Evolutionary conservation across 2,888 invertebrate genomes (phyloP).

Genomic region (Oscheius sp.): DNA sequence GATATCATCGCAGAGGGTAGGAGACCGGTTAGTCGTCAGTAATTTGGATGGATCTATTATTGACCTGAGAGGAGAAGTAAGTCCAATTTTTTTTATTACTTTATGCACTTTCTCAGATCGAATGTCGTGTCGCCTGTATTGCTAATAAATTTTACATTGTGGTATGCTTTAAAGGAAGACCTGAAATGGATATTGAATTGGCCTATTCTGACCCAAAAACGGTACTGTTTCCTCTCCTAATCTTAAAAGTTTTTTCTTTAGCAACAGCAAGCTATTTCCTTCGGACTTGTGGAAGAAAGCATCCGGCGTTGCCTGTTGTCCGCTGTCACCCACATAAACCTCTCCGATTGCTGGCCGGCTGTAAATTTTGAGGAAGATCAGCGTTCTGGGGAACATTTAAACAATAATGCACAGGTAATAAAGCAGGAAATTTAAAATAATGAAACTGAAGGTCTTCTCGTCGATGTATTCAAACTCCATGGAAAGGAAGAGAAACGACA

Average conservation of each 20-base stretch:
- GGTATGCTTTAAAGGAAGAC: constrained; percentile 71
- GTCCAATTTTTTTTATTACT: background rate
- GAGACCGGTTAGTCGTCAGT: constrained; percentile 65
- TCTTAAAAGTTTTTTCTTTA: constrained; percentile 2
- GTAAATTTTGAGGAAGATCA: constrained; percentile 32
- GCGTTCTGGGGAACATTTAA: background rate
- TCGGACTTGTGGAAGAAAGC: constrained; percentile 70
- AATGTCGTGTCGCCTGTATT: constrained; percentile 71
- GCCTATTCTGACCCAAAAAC: constrained; percentile 59
- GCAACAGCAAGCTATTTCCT: constrained; percentile 48
- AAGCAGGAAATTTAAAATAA: background rate
- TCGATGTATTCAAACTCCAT: constrained; percentile 29
- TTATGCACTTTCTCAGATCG: constrained; percentile 55
- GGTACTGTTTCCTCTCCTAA: constrained; percentile 29
- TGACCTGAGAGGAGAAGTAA: constrained; percentile 67
- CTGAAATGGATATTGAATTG: constrained; percentile 67
- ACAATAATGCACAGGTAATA: constrained; percentile 16
- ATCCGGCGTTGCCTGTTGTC: constrained; percentile 73
- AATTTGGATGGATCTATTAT: constrained; percentile 66
- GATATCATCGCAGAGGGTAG: constrained; percentile 65
- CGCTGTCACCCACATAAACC: constrained; percentile 71
- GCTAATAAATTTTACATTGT: constrained; percentile 72
- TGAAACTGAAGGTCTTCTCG: constrained; percentile 1
- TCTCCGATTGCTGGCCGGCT: constrained; percentile 55
- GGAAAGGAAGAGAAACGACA: constrained; percentile 13